phyloP scores from a whole-genome alignment of 2,888 invertebrate species.

The Temnothorax rugatulus region DNA sequence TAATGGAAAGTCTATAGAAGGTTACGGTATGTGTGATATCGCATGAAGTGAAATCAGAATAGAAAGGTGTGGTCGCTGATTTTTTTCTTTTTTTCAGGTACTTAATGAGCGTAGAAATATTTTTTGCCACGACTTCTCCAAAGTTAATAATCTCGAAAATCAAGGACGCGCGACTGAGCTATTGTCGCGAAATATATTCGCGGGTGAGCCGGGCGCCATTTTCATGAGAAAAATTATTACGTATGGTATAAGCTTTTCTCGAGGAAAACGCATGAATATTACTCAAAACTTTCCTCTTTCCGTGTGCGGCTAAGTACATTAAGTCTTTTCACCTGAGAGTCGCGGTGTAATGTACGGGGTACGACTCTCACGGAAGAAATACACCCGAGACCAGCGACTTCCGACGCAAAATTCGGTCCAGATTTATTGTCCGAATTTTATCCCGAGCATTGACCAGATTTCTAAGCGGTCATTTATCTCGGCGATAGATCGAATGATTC shows the following conservation, averaged over 20 bases:
- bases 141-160: slow-evolving; percentile 47
- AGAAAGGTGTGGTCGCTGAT: slow-evolving; percentile 3
- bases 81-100: neutral
- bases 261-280: slow-evolving; percentile 9
- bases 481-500: neutral
- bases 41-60: slow-evolving; percentile 36
- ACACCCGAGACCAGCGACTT: neutral
- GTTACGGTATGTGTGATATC: neutral
- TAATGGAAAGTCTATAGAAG: slow-evolving; percentile 11
- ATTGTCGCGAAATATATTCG: slow-evolving; percentile 1
- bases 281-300: slow-evolving; percentile 42
- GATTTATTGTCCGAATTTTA: slow-evolving; percentile 62
- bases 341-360: neutral
- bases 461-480: neutral
- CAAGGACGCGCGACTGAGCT: slow-evolving; percentile 37
- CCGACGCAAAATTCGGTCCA: slow-evolving; percentile 61
- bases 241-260: slow-evolving; percentile 4
- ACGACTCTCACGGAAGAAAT: neutral
- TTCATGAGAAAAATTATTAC: slow-evolving; percentile 36
- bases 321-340: slow-evolving; percentile 27
- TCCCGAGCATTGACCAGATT: neutral
- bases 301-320: slow-evolving; percentile 33
- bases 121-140: slow-evolving; percentile 8
- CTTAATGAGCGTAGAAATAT: slow-evolving; percentile 18
- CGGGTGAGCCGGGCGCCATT: neutral